phyloP scores from a whole-genome alignment of 2,113 vertebrate species.

The Eulemur macaco region DNA sequence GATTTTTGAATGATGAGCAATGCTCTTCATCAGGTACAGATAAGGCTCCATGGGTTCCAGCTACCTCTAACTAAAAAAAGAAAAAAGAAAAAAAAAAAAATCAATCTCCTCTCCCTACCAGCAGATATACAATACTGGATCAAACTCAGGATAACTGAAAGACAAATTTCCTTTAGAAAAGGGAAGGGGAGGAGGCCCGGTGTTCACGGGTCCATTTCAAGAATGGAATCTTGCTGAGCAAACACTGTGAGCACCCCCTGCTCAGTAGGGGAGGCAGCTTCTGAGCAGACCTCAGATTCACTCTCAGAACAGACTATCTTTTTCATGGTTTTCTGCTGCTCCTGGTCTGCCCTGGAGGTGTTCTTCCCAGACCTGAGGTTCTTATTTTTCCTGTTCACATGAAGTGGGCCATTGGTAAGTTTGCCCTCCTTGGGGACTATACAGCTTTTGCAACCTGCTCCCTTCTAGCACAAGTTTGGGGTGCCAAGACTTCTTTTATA shows the following conservation, averaged over 20 bases:
- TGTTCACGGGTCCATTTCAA: background rate
- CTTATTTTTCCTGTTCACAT: background rate
- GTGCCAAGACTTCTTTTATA: background rate
- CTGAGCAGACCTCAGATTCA: background rate
- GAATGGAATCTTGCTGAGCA: background rate
- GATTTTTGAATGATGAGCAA: background rate
- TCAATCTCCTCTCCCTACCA: accelerated
- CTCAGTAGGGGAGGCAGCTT: background rate
- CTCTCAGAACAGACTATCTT: background rate
- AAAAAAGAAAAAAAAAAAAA: background rate
- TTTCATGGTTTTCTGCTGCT: background rate
- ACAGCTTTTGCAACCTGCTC: background rate
- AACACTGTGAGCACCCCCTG: background rate
- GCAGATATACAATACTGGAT: background rate
- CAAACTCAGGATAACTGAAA: background rate
- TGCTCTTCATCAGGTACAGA: background rate
- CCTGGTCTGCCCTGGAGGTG: background rate
- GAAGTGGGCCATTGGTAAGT: background rate
- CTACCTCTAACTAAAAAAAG: background rate
- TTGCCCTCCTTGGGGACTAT: background rate
- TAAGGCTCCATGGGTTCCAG: background rate
- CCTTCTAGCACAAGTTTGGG: background rate
- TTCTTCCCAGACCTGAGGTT: background rate
- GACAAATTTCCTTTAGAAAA: background rate
- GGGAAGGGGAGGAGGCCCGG: background rate